Conservation (phyloP, 2,797 vertebrate species). For the Notamacropus eugenii region DNA sequence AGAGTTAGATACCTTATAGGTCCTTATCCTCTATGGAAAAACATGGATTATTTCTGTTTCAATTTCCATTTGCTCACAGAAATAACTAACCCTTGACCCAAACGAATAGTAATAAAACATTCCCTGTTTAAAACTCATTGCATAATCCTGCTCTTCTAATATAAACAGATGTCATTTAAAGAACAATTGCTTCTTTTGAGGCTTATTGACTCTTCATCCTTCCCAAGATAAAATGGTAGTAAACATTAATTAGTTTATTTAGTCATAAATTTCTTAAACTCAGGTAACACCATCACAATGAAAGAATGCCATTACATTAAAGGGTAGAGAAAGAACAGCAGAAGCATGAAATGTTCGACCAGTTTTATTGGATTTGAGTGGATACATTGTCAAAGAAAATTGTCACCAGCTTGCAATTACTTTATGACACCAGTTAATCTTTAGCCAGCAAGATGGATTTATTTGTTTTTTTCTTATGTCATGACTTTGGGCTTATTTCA, state of each 20-base stretch:
- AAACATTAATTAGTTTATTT: slow-evolving; percentile 76
- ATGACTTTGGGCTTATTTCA: slow-evolving; percentile 40
- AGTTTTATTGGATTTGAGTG: slow-evolving; percentile 62
- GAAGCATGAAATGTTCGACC: not conserved
- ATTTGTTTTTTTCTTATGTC: slow-evolving; percentile 55
- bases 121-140: slow-evolving; percentile 56
- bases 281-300: slow-evolving; percentile 63
- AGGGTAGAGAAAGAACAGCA: slow-evolving; percentile 48
- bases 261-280: slow-evolving; percentile 73
- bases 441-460: slow-evolving; percentile 70
- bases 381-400: slow-evolving; percentile 69
- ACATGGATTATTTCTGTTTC: not conserved
- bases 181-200: slow-evolving; percentile 67
- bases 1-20: not conserved
- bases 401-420: not conserved
- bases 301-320: slow-evolving; percentile 73
- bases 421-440: slow-evolving; percentile 75
- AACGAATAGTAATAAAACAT: slow-evolving; percentile 54
- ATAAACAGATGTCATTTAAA: slow-evolving; percentile 67
- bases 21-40: not conserved
- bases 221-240: slow-evolving; percentile 73
- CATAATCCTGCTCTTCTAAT: slow-evolving; percentile 22
- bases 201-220: slow-evolving; percentile 63
- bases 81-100: slow-evolving; percentile 32
- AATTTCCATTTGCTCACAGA: not conserved